Evolutionary conservation across 2,113 vertebrate genomes (phyloP).

Genomic region (Oplegnathus fasciatus): DNA sequence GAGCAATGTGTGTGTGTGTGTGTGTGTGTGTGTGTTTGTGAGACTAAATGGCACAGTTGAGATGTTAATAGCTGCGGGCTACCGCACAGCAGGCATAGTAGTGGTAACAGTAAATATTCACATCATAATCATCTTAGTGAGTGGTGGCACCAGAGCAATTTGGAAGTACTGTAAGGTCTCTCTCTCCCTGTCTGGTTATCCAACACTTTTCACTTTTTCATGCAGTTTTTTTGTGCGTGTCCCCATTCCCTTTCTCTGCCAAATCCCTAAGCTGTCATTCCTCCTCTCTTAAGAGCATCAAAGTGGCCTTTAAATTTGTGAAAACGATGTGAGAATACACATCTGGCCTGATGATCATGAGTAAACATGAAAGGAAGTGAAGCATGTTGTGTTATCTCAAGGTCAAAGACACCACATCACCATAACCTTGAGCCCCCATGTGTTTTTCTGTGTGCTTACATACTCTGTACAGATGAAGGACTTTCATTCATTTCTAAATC

Average conservation of each 20-base stretch:
- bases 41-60: conserved; percentile 45
- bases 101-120: conserved; percentile 63
- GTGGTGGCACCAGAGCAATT: conserved; percentile 48
- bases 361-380: conserved; percentile 30
- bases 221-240: not conserved
- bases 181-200: conserved; percentile 42
- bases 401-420: conserved; percentile 36
- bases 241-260: not conserved
- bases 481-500: not conserved
- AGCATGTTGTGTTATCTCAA: conserved; percentile 20
- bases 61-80: conserved; percentile 59
- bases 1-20: not conserved
- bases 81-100: conserved; percentile 26
- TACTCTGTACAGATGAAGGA: not conserved
- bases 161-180: conserved; percentile 33
- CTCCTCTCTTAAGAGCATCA: conserved; percentile 18
- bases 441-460: conserved; percentile 22
- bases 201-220: not conserved
- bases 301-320: conserved; percentile 7
- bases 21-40: conserved; percentile 17
- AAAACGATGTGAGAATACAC: not conserved
- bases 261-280: conserved; percentile 41
- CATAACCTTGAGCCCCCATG: not conserved
- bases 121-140: conserved; percentile 65
- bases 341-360: not conserved